phyloP scores from a whole-genome alignment of 2,113 vertebrate genomes.

The Columba janthina region DNA sequence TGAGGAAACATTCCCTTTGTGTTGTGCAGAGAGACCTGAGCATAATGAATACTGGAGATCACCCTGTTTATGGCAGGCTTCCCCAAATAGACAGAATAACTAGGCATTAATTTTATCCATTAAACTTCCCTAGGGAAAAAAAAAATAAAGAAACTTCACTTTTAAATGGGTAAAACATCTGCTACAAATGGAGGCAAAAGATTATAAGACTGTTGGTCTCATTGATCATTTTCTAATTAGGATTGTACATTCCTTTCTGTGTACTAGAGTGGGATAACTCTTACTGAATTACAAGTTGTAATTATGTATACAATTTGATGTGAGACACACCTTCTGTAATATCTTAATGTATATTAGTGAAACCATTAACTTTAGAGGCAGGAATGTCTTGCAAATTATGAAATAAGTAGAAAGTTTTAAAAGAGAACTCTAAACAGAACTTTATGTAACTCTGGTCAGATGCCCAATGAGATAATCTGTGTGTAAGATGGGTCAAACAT shows the following conservation, averaged over 20 bases:
- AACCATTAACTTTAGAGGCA: background rate
- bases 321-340: background rate
- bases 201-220: background rate
- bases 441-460: background rate
- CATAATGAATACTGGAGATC: background rate
- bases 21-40: background rate
- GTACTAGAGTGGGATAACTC: background rate
- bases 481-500: background rate
- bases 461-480: background rate
- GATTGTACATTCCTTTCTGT: background rate
- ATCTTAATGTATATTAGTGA: background rate
- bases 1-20: background rate
- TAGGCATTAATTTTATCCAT: background rate
- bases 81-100: background rate
- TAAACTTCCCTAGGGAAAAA: background rate
- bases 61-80: background rate
- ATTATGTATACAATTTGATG: background rate
- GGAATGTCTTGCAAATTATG: background rate
- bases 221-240: constrained; percentile 10
- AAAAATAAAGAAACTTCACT: background rate
- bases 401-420: background rate
- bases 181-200: background rate
- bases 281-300: background rate
- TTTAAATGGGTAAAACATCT: background rate
- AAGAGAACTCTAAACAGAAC: background rate